Base-by-base conservation (phyloP, 2,113 vertebrate species). In the Nerophis lumbriciformis region DNA sequence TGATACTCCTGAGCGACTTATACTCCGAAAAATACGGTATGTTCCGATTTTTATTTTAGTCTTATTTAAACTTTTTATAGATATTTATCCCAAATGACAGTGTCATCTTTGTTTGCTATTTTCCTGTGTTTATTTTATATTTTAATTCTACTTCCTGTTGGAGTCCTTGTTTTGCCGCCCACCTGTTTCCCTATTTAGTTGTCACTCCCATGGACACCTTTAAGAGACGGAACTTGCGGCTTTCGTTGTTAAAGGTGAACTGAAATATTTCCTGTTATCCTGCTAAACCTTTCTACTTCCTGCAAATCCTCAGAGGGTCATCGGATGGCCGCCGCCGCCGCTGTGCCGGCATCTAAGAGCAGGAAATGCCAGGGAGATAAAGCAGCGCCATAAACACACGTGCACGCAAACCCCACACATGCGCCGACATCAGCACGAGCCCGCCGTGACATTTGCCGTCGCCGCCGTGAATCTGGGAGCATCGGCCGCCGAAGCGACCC, bases 351-450 rank as follows among this genome's bases (percentile, higher is more conserved):
- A 16, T 57, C 55, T 44, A 3, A 57, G 38, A 39, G 39, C 47
- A n/a, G 16, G 45, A 60, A 60, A 60, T 60, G 58, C 58, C 58
- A 60, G 58, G 9, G 45, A 35, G 58, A 48, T 61, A 45, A 45
- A 45, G 42, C 42, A 45, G 42, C 10, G 42, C 38, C 21, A 60
- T 48, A 48, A 21, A 53, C 51, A 53, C 51, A 21, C 51, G 28
- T 9, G 9, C 21, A 52, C 50, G 12, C 21, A 2, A 7, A 21
- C 16, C 6, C 19, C 19, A 50, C 49, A 19, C 49, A 51, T 15
- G 9, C 19, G 13, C 19, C 15, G 8, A 51, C 8, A 51, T 6
- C 2, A 6, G 6, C 49, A 51, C 51, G 15, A 14, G n/a, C 28
- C 7, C 42, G 42, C 45, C 6, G 45, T 60, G 58, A 60, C 58